Evolutionary conservation across 2,888 invertebrate genomes (phyloP).

Genomic region (Eilema sororculum): DNA sequence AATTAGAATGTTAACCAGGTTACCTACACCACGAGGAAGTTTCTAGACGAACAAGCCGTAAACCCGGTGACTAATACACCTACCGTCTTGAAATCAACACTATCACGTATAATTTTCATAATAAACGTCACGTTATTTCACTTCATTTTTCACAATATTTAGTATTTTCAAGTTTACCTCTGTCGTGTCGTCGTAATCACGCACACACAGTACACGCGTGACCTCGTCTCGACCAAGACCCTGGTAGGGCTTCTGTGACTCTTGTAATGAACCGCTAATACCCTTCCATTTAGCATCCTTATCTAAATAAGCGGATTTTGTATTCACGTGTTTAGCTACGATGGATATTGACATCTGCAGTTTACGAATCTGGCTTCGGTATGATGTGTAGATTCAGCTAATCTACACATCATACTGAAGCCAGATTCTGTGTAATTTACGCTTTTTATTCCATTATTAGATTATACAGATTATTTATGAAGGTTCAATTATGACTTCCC

Average conservation of each 20-base stretch:
- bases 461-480: too few species aligned
- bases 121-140: not conserved
- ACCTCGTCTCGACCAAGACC: slow-evolving; percentile 61
- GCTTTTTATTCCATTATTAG: not conserved
- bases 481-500: too few species aligned
- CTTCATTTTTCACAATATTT: slow-evolving; percentile 17
- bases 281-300: slow-evolving; percentile 49
- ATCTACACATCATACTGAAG: too few species aligned
- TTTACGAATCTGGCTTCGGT: not conserved
- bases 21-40: not conserved
- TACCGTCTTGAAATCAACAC: not conserved
- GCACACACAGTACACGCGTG: slow-evolving; percentile 30
- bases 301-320: slow-evolving; percentile 51
- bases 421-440: not conserved
- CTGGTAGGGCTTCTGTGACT: slow-evolving; percentile 62
- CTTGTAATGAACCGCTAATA: slow-evolving; percentile 59
- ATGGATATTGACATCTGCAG: slow-evolving; percentile 3
- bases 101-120: not conserved
- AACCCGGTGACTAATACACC: not conserved
- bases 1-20: not conserved
- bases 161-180: slow-evolving; percentile 33
- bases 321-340: slow-evolving; percentile 32
- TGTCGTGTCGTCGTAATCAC: slow-evolving; percentile 23
- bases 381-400: not conserved
- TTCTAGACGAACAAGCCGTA: not conserved